Evolutionary conservation across 2,888 invertebrate species (phyloP).

Genomic region (Proisotoma minuta): DNA sequence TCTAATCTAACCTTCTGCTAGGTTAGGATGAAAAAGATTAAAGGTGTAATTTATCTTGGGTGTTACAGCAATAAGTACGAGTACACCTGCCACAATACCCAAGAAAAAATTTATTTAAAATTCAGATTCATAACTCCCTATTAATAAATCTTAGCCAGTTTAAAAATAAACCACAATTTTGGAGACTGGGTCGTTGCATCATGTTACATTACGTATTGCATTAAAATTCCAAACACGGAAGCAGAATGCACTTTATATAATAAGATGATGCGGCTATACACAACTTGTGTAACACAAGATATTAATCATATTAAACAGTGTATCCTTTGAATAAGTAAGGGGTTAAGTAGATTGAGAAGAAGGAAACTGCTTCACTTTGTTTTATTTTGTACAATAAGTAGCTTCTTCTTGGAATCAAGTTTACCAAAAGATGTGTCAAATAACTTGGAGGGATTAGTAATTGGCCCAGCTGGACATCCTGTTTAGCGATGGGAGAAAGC

Average conservation of each 20-base stretch:
- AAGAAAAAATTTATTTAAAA: background rate
- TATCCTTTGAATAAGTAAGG: too few species aligned
- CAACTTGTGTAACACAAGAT: background rate
- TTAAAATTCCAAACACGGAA: background rate
- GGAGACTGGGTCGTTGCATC: background rate
- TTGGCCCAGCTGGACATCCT: conserved; percentile 31
- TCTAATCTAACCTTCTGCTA: too few species aligned
- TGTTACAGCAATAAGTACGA: too few species aligned
- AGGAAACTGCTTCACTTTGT: too few species aligned
- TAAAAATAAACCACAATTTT: background rate
- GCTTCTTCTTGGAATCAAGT: too few species aligned
- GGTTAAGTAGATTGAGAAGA: too few species aligned
- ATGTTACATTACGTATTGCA: background rate
- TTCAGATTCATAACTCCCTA: conserved; percentile 3
- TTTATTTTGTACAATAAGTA: too few species aligned
- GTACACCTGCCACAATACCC: background rate
- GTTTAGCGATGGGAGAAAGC: background rate
- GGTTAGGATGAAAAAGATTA: too few species aligned
- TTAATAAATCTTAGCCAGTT: background rate
- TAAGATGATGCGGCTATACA: background rate
- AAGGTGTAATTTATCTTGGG: too few species aligned
- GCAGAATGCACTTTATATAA: background rate
- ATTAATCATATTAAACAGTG: too few species aligned
- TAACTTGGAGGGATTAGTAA: conserved; percentile 19
- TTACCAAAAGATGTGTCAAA: conserved; percentile 3